Percentiles rank a stretch among this genome's conserved stretches.
Conservation (phyloP, 2,113 vertebrate genomes). For the Oryzias curvinotus region DNA sequence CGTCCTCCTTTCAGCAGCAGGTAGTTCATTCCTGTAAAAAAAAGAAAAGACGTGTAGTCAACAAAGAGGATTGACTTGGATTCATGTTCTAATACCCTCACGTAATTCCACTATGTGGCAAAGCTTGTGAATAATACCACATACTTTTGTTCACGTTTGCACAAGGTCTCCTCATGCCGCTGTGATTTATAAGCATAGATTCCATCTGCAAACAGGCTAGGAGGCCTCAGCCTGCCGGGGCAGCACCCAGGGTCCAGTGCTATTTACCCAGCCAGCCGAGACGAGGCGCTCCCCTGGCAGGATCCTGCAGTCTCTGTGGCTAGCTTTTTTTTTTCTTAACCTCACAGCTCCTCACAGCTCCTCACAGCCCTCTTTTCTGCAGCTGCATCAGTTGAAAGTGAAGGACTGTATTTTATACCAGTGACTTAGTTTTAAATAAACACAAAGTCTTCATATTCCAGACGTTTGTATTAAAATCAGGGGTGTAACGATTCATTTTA, state of each 20-base stretch:
- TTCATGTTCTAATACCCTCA: conserved; percentile 38
- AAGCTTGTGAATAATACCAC: conserved; percentile 56
- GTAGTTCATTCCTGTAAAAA: conserved; percentile 36
- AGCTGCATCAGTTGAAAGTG: conserved; percentile 31
- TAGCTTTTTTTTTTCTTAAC: not conserved
- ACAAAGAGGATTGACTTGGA: conserved; percentile 52
- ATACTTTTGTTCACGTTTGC: conserved; percentile 56
- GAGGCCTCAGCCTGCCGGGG: conserved; percentile 60
- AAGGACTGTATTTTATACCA: conserved; percentile 28
- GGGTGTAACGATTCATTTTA: no score
- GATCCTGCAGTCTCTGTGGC: conserved; percentile 42
- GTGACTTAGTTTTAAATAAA: conserved; percentile 37
- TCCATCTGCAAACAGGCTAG: conserved; percentile 70
- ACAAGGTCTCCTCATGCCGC: conserved; percentile 58
- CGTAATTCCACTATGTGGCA: conserved; percentile 37
- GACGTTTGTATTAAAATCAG: no score
- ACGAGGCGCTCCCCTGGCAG: conserved; percentile 49
- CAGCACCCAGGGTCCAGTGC: conserved; percentile 63
- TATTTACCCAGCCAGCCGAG: conserved; percentile 70
- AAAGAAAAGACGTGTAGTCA: conserved; percentile 51
- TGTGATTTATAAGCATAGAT: conserved; percentile 72
- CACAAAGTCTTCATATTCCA: conserved; percentile 7
- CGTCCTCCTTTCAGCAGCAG: conserved; percentile 32
- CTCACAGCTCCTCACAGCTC: conserved; percentile 23
- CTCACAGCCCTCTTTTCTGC: conserved; percentile 1